Conservation (phyloP, 1,140 invertebrate genomes). For the Dolichoris vasculosae region DNA sequence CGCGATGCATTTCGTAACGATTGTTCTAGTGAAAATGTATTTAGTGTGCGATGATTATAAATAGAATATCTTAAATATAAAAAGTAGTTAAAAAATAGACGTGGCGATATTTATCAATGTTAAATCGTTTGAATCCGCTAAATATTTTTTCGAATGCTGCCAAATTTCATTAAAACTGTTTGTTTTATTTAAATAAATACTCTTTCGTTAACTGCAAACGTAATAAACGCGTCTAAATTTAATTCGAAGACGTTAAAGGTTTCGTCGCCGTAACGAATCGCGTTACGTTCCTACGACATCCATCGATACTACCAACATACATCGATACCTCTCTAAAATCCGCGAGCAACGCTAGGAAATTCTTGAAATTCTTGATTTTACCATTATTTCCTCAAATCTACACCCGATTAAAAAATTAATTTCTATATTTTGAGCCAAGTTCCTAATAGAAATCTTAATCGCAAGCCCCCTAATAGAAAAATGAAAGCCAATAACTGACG, state of each 20-base stretch:
- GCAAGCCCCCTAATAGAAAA: conserved; percentile 29
- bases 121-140: background rate
- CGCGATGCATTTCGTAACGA: background rate
- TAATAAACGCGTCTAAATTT: background rate
- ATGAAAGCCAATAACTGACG: conserved; percentile 66
- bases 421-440: background rate
- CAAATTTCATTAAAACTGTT: conserved; percentile 1
- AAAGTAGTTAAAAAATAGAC: background rate
- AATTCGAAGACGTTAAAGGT: background rate
- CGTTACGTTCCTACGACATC: too few species aligned
- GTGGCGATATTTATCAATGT: background rate
- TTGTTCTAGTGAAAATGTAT: background rate
- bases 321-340: background rate
- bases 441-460: background rate
- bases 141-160: conserved; percentile 3
- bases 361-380: background rate
- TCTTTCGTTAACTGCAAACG: background rate
- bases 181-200: background rate
- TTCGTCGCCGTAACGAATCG: background rate
- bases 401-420: background rate
- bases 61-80: background rate
- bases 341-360: background rate
- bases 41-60: background rate
- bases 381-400: background rate
- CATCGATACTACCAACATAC: background rate